Conservation (phyloP, 2,888 invertebrate genomes). For the Silvanus unidentatus region DNA sequence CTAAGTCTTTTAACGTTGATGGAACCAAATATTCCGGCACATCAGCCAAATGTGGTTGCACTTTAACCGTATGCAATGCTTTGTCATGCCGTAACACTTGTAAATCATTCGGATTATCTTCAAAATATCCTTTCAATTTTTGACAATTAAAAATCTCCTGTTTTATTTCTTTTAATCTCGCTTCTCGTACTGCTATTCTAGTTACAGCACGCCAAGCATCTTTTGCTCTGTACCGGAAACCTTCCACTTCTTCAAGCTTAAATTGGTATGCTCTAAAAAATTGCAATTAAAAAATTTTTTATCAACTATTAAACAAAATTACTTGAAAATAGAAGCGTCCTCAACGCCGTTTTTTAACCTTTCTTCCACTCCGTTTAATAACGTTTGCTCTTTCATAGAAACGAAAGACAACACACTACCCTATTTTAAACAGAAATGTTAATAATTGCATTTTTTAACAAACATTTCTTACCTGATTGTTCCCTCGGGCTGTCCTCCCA, state of each 20-base stretch:
- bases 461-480: slow-evolving; percentile 57
- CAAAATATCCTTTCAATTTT: slow-evolving; percentile 88
- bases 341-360: slow-evolving; percentile 63
- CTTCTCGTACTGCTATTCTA: slow-evolving; percentile 87
- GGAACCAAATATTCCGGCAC: slow-evolving; percentile 92
- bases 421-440: slow-evolving; percentile 38
- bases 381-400: slow-evolving; percentile 66
- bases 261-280: slow-evolving; percentile 80
- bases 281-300: background rate
- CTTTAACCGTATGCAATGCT: slow-evolving; percentile 75
- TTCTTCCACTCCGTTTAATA: slow-evolving; percentile 71
- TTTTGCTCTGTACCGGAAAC: slow-evolving; percentile 88
- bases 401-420: slow-evolving; percentile 88
- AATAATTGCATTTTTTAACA: too few relatives aligned
- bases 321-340: slow-evolving; percentile 59
- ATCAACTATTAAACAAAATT: slow-evolving; percentile 39
- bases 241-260: slow-evolving; percentile 90
- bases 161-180: slow-evolving; percentile 91
- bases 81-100: slow-evolving; percentile 80
- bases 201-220: slow-evolving; percentile 96
- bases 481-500: slow-evolving; percentile 80
- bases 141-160: slow-evolving; percentile 87
- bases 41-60: slow-evolving; percentile 79
- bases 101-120: slow-evolving; percentile 84
- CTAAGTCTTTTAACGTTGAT: slow-evolving; percentile 63